Evolutionary conservation across 35 echinoderm and acorn worm species (phyloP).

Genomic region (Anneissia japonica): DNA sequence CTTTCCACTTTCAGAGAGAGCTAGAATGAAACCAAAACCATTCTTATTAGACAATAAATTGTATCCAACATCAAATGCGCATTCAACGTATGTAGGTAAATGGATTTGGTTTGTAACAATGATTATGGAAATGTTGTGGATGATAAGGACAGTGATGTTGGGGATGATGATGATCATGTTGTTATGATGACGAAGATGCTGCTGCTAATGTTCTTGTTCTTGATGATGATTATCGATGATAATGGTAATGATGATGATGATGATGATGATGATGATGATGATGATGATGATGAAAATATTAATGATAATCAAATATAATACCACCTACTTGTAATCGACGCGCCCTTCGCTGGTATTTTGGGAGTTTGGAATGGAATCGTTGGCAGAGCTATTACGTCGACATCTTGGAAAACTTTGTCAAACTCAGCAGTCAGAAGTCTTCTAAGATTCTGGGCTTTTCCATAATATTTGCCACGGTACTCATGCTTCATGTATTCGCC

Average conservation of each 20-base stretch:
- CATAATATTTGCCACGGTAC: slow-evolving; percentile 49
- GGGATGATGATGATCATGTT: neutral
- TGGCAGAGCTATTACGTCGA: slow-evolving; percentile 69
- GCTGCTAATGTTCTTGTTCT: neutral
- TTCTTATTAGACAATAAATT: neutral
- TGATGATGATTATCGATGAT: no score
- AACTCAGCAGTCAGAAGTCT: slow-evolving; percentile 24
- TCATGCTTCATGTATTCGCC: slow-evolving; percentile 60
- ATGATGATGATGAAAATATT: neutral
- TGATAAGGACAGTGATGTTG: neutral
- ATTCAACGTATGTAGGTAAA: neutral
- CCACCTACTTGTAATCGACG: neutral
- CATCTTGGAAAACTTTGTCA: slow-evolving; percentile 29
- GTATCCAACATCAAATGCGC: neutral
- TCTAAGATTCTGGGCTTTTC: slow-evolving; percentile 69
- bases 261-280: neutral
- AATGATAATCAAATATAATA: neutral
- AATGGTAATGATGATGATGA: neutral
- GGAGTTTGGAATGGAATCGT: slow-evolving; percentile 58
- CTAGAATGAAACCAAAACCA: slow-evolving; percentile 5
- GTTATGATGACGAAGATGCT: neutral
- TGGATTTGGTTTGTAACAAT: neutral
- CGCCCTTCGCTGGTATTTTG: slow-evolving; percentile 22
- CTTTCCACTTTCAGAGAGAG: neutral
- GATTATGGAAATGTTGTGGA: neutral